Evolutionary conservation across 2,113 vertebrate species (phyloP), one percentile per base, ranked within the genome.

Genomic region (Elanus axillaris): DNA sequence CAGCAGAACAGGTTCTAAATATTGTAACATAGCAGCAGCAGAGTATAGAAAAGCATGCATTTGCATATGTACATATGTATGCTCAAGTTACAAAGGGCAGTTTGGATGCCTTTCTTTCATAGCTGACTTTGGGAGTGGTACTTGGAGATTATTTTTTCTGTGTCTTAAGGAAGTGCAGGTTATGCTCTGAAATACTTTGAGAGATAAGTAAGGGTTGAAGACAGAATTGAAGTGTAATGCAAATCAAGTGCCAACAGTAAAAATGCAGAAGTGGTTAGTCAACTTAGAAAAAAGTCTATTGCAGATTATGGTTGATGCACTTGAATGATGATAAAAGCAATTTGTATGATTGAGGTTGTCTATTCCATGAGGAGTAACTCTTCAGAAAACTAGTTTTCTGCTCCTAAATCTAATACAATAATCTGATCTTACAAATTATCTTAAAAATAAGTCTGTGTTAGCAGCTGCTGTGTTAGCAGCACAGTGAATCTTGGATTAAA

Each of bases 1-100:
- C 2, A 3, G 5, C 9, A 18, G 53, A 38, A 31, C 27, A 48
- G 42, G 8, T 38, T 83, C n/a, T 38, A 68, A 48, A 32, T 69
- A 13, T 0, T 31, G 8, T n/a, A 58, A 31, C 1, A 3, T 11
- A 67, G 23, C 19, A 71, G 43, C 5, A 38, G 59, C 23, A 52
- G 12, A 40, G 23, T 22, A 10, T 29, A 20, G 42, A 13, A 31
- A 31, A 42, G 14, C 17, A 2, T n/a, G 11, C 6, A 7, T 55
- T 32, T 48, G 26, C 31, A 17, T 25, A 7, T 1, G 2, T 16
- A 8, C 1, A 9, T 48, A 7, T 12, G 6, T 16, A 1, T 23
- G 18, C 19, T 71, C 1, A 3, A 19, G 16, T 72, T 88, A 25
- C 18, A 23, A n/a, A 52, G 29, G 13, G 7, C 13, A 69, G 4